These are phyloP conservation scores for Malurus elegans DNA, from an alignment of 2,113 vertebrate genomes.

Conservation along the genomic window DNA sequence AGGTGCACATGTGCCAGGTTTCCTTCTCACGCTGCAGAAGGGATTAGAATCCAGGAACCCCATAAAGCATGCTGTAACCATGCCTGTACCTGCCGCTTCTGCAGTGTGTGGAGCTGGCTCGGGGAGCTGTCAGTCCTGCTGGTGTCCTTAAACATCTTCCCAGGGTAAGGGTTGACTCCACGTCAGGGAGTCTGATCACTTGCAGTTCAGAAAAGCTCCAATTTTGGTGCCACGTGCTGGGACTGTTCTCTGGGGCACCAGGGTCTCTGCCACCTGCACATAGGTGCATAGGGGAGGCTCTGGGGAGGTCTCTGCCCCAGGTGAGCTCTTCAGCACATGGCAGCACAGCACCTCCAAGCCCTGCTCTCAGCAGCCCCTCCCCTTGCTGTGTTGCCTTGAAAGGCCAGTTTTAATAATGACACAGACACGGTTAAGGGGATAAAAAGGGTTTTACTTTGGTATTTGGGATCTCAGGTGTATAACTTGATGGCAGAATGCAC, in stretches of 20 bases:
- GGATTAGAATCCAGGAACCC: neutral
- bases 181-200: neutral
- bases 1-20: neutral
- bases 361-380: neutral
- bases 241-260: neutral
- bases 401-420: no score
- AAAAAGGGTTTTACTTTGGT: no score
- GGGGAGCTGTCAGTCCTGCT: neutral
- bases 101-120: rapidly evolving
- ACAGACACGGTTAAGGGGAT: no score
- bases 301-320: neutral
- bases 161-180: neutral
- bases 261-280: neutral
- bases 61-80: neutral
- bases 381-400: neutral
- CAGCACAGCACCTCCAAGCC: neutral
- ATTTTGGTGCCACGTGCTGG: neutral
- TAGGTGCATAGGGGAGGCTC: neutral
- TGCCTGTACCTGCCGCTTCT: neutral
- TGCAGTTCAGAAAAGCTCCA: neutral
- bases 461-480: no score
- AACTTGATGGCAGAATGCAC: no score
- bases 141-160: neutral
- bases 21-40: neutral
- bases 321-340: neutral